Evolutionary conservation across 2,113 vertebrate genomes (phyloP).

Genomic region (Pao palembangensis): DNA sequence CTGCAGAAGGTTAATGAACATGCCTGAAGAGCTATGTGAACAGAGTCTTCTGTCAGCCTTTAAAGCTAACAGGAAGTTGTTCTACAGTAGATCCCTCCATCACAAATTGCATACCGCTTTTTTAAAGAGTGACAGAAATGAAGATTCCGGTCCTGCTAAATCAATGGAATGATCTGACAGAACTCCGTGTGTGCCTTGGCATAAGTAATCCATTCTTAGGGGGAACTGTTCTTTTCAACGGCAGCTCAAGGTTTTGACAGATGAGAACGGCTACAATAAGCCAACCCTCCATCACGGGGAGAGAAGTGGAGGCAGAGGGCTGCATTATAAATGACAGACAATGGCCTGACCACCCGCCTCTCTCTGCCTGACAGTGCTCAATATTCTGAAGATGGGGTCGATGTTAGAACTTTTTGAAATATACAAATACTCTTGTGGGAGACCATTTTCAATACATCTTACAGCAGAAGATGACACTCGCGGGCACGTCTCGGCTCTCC

Average conservation of each 20-base stretch:
- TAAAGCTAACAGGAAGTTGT: no score
- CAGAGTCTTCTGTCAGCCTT: no score
- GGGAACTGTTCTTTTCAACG: conserved; percentile 36
- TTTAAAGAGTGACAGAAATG: conserved; percentile 25
- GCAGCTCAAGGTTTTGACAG: conserved; percentile 49
- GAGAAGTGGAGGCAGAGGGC: conserved; percentile 31
- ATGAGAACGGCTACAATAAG: conserved; percentile 52
- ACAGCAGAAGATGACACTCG: conserved; percentile 17
- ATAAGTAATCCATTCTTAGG: conserved; percentile 59
- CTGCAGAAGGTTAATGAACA: background rate
- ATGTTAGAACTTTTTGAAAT: conserved; percentile 61
- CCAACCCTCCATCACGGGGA: conserved; percentile 41
- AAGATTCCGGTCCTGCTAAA: conserved; percentile 24
- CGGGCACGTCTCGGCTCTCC: conserved; percentile 10
- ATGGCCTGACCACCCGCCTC: conserved; percentile 47
- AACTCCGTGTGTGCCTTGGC: conserved; percentile 42
- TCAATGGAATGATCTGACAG: conserved; percentile 46
- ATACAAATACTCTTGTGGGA: conserved; percentile 54
- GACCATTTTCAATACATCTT: conserved; percentile 43
- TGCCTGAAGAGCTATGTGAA: no score
- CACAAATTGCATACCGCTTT: background rate
- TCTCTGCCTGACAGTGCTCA: conserved; percentile 49
- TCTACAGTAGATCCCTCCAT: background rate
- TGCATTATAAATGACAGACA: conserved; percentile 54
- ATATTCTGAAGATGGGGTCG: conserved; percentile 62